phyloP scores from a whole-genome alignment of 2,113 vertebrate genomes.

The Paracanthobrama guichenoti region DNA sequence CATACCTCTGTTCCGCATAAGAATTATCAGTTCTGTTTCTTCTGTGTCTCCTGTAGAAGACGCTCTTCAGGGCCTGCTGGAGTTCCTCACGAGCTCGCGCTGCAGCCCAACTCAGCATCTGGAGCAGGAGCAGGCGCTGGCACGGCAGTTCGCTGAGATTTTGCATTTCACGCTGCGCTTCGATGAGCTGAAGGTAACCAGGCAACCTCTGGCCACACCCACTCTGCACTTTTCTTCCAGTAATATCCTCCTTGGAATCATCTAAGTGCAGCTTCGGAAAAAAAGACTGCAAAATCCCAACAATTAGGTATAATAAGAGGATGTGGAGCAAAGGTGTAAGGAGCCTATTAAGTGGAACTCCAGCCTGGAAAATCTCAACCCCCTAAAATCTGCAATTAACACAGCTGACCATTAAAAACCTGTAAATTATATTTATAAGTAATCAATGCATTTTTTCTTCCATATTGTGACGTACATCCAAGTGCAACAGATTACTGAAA shows the following conservation, averaged over 20 bases:
- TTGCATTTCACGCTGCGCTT: conserved; percentile 96
- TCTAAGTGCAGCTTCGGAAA: neutral
- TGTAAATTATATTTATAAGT: neutral
- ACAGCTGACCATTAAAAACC: neutral
- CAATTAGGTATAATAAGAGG: neutral
- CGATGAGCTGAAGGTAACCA: conserved; percentile 91
- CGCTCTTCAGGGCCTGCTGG: conserved; percentile 84
- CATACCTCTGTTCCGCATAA: neutral
- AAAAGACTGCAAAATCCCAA: neutral
- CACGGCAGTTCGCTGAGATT: conserved; percentile 97
- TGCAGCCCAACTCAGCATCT: conserved; percentile 93
- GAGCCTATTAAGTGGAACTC: too few relatives aligned
- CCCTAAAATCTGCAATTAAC: neutral
- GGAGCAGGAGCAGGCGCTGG: conserved; percentile 98
- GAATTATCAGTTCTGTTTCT: neutral
- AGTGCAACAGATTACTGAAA: too few relatives aligned
- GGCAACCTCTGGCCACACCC: neutral
- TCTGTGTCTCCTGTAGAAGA: conserved; percentile 75
- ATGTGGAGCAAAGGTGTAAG: neutral
- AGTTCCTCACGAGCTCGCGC: conserved; percentile 82
- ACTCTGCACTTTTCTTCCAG: neutral
- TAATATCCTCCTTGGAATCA: neutral
- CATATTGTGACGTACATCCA: too few relatives aligned
- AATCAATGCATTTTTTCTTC: too few relatives aligned
- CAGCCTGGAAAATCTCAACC: too few relatives aligned